Evolutionary conservation across 2,113 vertebrate genomes (phyloP).

Genomic region (Oreocharis arfaki): DNA sequence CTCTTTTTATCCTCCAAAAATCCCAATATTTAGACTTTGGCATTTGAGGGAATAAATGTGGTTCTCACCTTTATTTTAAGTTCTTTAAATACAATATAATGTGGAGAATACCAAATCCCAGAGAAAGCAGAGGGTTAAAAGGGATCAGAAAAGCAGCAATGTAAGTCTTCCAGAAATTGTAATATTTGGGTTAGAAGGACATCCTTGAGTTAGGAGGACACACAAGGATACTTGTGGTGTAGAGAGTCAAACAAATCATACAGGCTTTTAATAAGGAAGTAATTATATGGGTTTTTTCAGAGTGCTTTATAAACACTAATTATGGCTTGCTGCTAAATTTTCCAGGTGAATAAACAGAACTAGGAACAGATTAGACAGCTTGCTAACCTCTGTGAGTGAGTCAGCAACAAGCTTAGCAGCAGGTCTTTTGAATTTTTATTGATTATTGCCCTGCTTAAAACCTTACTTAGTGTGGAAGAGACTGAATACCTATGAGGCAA

Average conservation of each 20-base stretch:
- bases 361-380: not conserved
- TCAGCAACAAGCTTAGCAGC: not conserved
- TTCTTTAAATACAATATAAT: not conserved
- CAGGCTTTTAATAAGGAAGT: not conserved
- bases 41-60: not conserved
- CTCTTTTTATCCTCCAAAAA: not conserved
- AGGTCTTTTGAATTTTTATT: not conserved
- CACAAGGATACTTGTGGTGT: not conserved
- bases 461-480: not conserved
- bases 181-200: not conserved
- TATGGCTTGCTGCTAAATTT: not conserved
- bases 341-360: conserved; percentile 5
- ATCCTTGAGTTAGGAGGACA: not conserved
- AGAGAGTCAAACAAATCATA: not conserved
- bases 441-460: not conserved
- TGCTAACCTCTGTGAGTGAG: not conserved
- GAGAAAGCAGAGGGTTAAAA: not conserved
- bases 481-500: not conserved
- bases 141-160: not conserved
- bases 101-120: not conserved
- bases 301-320: not conserved
- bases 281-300: not conserved
- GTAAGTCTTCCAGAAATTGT: not conserved
- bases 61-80: not conserved
- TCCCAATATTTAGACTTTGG: not conserved